Percentiles rank a stretch among this genome's conserved stretches.
Evolutionary conservation across 2,888 invertebrate genomes (phyloP).

Genomic region (Eristalinus aeneus): DNA sequence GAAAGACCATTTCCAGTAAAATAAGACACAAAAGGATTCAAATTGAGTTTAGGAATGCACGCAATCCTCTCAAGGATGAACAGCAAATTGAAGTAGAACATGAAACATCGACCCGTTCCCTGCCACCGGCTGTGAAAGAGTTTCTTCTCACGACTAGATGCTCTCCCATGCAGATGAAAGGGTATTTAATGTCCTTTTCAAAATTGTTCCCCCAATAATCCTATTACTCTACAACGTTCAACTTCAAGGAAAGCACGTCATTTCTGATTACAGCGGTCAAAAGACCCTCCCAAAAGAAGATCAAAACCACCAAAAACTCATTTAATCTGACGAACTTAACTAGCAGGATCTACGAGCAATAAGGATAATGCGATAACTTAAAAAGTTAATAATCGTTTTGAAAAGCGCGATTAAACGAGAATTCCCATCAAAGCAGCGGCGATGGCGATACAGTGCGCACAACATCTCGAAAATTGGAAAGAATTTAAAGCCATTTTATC

Average conservation of each 20-base stretch:
- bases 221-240: background rate
- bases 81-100: background rate
- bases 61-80: too few relatives aligned
- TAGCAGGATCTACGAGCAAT: background rate
- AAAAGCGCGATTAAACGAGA: background rate
- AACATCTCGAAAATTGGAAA: background rate
- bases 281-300: background rate
- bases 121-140: background rate
- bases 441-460: background rate
- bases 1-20: too few relatives aligned
- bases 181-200: background rate
- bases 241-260: background rate
- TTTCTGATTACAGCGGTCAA: background rate
- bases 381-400: background rate
- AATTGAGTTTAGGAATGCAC: background rate
- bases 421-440: background rate
- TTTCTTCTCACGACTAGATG: background rate
- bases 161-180: background rate
- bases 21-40: background rate
- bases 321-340: background rate
- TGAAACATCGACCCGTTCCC: background rate
- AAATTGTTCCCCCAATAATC: background rate
- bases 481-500: background rate
- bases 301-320: background rate
- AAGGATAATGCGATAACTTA: background rate